phyloP scores from a whole-genome alignment of 2,888 invertebrate genomes.

The Mythimna impura region DNA sequence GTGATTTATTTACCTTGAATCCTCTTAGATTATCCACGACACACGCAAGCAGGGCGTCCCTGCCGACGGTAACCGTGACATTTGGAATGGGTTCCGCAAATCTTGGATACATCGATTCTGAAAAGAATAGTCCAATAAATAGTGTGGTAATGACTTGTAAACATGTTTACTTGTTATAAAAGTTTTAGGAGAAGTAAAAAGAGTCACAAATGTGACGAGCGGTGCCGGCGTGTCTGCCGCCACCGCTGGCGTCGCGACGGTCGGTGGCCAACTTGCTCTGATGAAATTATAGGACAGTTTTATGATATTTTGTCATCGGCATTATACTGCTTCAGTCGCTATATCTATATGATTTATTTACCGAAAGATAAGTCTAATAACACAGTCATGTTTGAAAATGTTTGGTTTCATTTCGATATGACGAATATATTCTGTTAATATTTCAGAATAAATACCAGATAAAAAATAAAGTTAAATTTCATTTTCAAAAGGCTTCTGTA shows the following conservation, averaged over 20 bases:
- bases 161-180: constrained; percentile 83
- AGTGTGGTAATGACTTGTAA: constrained; percentile 69
- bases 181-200: constrained; percentile 74
- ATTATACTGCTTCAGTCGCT: constrained; percentile 20
- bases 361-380: neutral
- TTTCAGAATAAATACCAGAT: neutral
- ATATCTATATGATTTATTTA: constrained; percentile 24
- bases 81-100: constrained; percentile 97
- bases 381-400: neutral
- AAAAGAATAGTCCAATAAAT: constrained; percentile 73
- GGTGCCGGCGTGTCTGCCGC: constrained; percentile 72
- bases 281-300: constrained; percentile 61
- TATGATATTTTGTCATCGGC: constrained; percentile 43
- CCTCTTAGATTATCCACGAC: constrained; percentile 96
- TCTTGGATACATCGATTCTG: constrained; percentile 93
- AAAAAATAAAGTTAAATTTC: neutral
- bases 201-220: constrained; percentile 76
- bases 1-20: constrained; percentile 92
- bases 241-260: constrained; percentile 59
- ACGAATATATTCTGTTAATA: neutral
- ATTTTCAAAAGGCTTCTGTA: neutral
- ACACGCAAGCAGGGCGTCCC: constrained; percentile 96
- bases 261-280: constrained; percentile 55
- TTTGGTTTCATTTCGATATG: constrained; percentile 1
- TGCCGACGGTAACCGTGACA: constrained; percentile 96